These are phyloP conservation scores for Meiosimyza decipiens DNA, from an alignment of 2,888 invertebrate species.

Conservation along the genomic window DNA sequence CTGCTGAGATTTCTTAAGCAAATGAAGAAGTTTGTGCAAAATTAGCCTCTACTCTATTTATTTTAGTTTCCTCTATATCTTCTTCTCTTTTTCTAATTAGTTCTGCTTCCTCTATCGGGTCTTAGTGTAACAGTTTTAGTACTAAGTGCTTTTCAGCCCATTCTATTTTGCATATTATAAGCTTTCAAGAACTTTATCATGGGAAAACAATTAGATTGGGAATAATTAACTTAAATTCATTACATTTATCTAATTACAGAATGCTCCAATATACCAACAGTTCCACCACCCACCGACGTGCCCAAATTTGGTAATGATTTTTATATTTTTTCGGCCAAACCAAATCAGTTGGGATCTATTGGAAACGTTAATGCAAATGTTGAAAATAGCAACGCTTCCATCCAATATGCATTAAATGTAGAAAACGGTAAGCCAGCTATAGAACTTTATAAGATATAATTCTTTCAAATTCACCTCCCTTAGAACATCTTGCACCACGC, in stretches of 20 bases:
- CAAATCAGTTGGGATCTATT: slow-evolving; percentile 45
- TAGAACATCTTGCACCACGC: slow-evolving; percentile 43
- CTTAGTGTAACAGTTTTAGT: no score
- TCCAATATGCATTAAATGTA: slow-evolving; percentile 44
- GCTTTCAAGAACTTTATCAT: no score
- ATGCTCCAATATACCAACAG: neutral
- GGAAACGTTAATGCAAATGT: slow-evolving; percentile 45
- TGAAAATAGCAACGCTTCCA: slow-evolving; percentile 29
- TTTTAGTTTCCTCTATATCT: no score
- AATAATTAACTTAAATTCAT: neutral
- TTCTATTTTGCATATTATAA: no score
- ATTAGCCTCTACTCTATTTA: no score
- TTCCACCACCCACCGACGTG: neutral
- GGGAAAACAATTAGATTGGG: neutral
- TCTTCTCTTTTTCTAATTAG: no score
- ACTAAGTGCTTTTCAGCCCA: no score
- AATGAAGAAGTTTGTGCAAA: no score
- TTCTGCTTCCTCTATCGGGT: no score
- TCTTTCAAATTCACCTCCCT: no score
- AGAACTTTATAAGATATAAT: slow-evolving; percentile 24
- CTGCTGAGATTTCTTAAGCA: no score
- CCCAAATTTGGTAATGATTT: slow-evolving; percentile 35
- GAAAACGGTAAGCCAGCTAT: slow-evolving; percentile 42
- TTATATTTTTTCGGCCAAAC: slow-evolving; percentile 41
- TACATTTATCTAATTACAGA: neutral